Evolutionary conservation across 2,888 invertebrate species (phyloP), one percentile per base, ranked within the genome.

Genomic region (Sarcophaga caerulescens): DNA sequence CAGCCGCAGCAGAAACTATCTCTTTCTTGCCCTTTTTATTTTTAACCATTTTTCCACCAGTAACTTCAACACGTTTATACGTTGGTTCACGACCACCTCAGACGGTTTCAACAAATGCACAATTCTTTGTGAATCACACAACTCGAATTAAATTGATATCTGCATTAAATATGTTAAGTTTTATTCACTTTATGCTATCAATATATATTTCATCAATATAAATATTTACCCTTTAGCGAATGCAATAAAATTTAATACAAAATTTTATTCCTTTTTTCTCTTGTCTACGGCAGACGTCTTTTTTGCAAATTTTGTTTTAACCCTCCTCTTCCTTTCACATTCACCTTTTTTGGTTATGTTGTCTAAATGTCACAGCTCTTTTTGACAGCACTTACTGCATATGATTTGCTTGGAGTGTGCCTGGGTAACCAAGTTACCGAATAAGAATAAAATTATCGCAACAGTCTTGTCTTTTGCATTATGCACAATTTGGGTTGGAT

Each of bases 1-100:
- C 91, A 83, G 87, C 90, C 44, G 88, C 88, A 87, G 89, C 89
- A 88, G 90, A 85, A 84, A 95, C 95, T 92, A 94, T 95, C 93
- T 95, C 95, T 94, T 96, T 96, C 94, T 96, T 96, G 93, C 96
- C 95, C 94, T 96, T 97, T 95, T 96, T 97, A 93, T 96, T 95
- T 94, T 97, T 97, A 92, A 96, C 96, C 97, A 96, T 96, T 92
- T 92, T 91, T 91, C 90, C 89, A 90, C 90, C 87, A 90, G 91
- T 90, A 91, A 91, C 89, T 92, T 91, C 91, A 93, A 91, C 93
- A 93, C 93, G 92, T 91, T 93, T 92, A 90, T 90, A 87, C 89
- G 88, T 87, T 89, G 89, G 88, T 87, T 84, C 63, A 87, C 83
- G 81, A 87, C 87, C 85, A 87, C 86, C 81, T 75, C 86, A 84